phyloP scores from a whole-genome alignment of 2,888 invertebrate genomes.

The Drosophila kanekoi region DNA sequence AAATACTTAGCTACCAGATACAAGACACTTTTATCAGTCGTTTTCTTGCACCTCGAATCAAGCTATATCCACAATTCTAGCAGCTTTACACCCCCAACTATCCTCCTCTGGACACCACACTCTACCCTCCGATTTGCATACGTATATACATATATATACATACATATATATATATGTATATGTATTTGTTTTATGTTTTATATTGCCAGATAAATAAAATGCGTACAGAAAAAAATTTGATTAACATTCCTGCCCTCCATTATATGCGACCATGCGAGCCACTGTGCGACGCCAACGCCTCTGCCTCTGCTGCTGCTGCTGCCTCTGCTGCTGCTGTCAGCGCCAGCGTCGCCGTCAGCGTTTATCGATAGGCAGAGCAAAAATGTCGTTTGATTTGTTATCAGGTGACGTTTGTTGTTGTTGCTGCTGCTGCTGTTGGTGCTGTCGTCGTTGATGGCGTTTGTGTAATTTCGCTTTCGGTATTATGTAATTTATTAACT shows the following conservation, averaged over 20 bases:
- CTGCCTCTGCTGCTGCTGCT: not conserved
- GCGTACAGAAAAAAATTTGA: too few relatives aligned
- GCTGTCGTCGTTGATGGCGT: constrained; percentile 70
- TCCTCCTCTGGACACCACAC: not conserved
- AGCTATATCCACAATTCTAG: constrained; percentile 15
- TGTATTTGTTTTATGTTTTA: constrained; percentile 2
- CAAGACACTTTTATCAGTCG: not conserved
- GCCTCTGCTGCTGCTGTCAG: not conserved
- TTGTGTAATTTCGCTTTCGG: constrained; percentile 78
- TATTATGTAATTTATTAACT: constrained; percentile 78
- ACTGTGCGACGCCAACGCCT: constrained; percentile 30
- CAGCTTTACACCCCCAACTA: not conserved
- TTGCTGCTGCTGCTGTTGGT: constrained; percentile 29
- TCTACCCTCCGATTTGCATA: too few relatives aligned
- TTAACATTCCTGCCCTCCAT: too few relatives aligned
- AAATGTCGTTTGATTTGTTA: constrained; percentile 74
- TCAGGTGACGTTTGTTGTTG: constrained; percentile 54
- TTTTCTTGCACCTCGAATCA: not conserved
- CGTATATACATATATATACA: not conserved
- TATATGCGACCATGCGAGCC: constrained; percentile 1
- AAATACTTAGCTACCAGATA: not conserved
- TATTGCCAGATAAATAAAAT: not conserved
- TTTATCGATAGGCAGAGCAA: constrained; percentile 45
- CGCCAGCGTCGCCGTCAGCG: not conserved
- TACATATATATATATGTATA: not conserved